A percentile compares a stretch with the other conserved stretches of the same genome.
These are phyloP conservation scores for Tribolium castaneum DNA, from an alignment of 1,140 invertebrate species.

Conservation along the genomic window DNA sequence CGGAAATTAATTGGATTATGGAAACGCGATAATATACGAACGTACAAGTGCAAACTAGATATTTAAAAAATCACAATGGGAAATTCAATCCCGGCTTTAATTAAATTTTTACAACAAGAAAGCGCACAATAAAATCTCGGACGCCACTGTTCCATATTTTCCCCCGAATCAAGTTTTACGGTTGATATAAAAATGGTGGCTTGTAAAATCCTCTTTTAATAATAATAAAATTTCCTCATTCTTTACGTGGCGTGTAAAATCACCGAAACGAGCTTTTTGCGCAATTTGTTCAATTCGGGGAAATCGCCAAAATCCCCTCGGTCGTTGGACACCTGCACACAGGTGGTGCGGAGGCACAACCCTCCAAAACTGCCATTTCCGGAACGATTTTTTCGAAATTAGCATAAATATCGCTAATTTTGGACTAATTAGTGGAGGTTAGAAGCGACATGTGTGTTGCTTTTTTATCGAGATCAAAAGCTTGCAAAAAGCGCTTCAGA, in stretches of 20 bases:
- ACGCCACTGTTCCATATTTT: neutral
- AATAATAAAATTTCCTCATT: neutral
- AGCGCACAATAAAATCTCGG: neutral
- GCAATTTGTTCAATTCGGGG: no score
- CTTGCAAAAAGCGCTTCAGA: neutral
- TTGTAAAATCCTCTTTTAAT: neutral
- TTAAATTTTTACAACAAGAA: neutral
- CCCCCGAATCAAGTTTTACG: neutral
- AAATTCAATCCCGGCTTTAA: neutral
- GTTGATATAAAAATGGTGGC: neutral
- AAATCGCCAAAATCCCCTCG: no score
- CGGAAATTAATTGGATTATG: neutral
- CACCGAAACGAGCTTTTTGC: no score
- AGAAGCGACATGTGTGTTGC: neutral
- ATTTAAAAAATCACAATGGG: no score
- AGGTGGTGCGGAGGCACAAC: no score
- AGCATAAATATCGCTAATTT: no score
- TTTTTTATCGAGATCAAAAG: no score
- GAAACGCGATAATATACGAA: neutral
- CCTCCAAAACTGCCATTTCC: no score
- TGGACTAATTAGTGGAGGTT: no score
- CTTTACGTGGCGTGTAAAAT: neutral
- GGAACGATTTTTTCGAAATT: no score
- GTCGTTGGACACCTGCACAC: no score
- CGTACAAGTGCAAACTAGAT: neutral